These are phyloP conservation scores for Bovichtus diacanthus DNA, from an alignment of 2,797 vertebrate species.

Conservation along the genomic window DNA sequence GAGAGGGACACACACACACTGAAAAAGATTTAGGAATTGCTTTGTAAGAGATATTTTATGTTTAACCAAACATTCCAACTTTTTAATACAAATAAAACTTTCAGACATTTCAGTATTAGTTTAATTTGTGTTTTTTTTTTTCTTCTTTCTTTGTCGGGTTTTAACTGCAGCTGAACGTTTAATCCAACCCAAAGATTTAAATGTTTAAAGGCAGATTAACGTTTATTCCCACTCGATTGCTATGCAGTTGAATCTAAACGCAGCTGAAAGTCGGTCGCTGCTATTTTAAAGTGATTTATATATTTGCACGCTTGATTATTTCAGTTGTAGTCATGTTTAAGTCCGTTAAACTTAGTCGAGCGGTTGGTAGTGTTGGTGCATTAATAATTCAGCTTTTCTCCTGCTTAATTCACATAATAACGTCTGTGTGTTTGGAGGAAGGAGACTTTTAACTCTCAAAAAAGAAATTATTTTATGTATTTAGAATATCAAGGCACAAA, in stretches of 20 bases:
- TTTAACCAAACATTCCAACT: constrained; percentile 57
- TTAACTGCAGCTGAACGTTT: background rate
- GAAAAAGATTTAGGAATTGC: background rate
- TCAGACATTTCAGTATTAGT: background rate
- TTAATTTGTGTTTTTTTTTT: background rate
- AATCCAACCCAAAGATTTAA: background rate
- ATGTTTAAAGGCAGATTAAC: background rate
- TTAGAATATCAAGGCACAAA: background rate
- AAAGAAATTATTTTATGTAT: background rate
- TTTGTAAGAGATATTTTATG: constrained; percentile 16
- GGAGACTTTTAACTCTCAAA: background rate
- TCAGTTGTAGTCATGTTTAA: no score
- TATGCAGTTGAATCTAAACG: no score
- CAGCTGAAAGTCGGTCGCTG: no score
- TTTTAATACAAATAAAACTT: constrained; percentile 65
- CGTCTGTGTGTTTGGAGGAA: no score
- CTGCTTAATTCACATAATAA: no score
- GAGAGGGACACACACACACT: background rate
- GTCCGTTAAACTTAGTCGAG: background rate
- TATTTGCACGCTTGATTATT: background rate
- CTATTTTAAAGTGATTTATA: no score
- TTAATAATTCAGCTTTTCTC: no score
- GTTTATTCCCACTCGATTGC: background rate
- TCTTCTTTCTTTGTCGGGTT: background rate
- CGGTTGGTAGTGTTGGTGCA: background rate